Evolutionary conservation across 2,113 vertebrate genomes (phyloP), one percentile per base, ranked within the genome.

Genomic region (Casuarius casuarius): DNA sequence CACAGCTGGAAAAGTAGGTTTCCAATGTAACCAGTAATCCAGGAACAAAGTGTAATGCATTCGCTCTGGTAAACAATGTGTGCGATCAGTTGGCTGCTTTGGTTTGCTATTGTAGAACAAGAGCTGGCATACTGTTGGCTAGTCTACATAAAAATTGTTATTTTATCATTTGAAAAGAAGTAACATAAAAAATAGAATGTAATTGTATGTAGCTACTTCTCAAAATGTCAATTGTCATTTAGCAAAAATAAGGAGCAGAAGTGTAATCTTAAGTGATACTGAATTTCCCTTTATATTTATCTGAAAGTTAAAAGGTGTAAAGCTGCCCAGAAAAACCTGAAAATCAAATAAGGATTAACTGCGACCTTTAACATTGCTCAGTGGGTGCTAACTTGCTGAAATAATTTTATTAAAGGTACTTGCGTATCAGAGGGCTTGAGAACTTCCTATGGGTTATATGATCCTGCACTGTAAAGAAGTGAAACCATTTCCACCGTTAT

Each of bases 1-100:
- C 97, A 63, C 96, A 98, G 40, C 91, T 97, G 81, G 98, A 99
- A 97, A 98, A 98, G 98, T 99, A 98, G 61, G 97, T 98, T 74
- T 90, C 62, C 89, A 67, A 52, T 62, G 38, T 89, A 94, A 67
- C 54, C 4, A 9, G 22, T 85, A 80, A 51, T 87, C 44, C 72
- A 87, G 85, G 94, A 73, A 73, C 7, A 10, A 46, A 86, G 33
- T 77, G 29, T 92, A 73, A 35, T 42, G 52, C 12, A 4, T 93
- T 40, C 38, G 12, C 16, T 77, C 48, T 61, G 35, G 58, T 46
- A 42, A 90, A 54, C 12, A 42, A 70, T 26, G 42, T 33, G 44
- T 83, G 10, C 44, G 58, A 4, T 83, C n/a, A 67, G 2, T 74
- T 46, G 46, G 11, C 12, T 91, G 71, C n/a, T 63, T 88, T 66